Conservation (phyloP, 2,797 vertebrate species). For the Xerus rutilus region DNA sequence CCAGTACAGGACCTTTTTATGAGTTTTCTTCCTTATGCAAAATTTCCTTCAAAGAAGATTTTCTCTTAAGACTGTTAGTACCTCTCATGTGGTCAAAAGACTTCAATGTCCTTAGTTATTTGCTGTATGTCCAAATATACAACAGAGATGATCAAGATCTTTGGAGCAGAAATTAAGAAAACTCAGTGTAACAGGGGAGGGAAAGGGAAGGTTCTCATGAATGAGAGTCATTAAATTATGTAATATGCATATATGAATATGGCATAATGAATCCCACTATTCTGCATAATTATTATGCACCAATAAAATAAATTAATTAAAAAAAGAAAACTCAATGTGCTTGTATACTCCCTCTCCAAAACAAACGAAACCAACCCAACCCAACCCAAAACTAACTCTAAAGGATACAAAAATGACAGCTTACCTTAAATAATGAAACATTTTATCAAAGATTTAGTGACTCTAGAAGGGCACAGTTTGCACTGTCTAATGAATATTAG, state of each 20-base stretch:
- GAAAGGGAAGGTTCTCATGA: too few relatives aligned
- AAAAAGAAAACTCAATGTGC: not conserved
- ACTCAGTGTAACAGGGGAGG: not conserved
- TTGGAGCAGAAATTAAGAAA: conserved; percentile 35
- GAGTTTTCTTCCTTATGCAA: not conserved
- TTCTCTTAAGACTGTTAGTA: not conserved
- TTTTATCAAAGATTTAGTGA: conserved; percentile 31
- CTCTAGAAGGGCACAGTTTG: not conserved
- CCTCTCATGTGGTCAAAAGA: not conserved
- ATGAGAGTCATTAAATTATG: too few relatives aligned
- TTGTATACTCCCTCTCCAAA: not conserved
- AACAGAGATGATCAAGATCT: not conserved
- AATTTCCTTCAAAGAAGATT: not conserved
- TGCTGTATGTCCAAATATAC: not conserved
- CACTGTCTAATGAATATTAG: not conserved
- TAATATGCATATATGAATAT: too few relatives aligned
- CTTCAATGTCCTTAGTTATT: not conserved
- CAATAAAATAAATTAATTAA: not conserved
- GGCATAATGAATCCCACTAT: too few relatives aligned
- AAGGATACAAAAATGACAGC: not conserved
- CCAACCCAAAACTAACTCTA: not conserved
- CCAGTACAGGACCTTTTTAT: not conserved
- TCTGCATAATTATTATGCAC: too few relatives aligned
- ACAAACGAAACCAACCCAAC: not conserved
- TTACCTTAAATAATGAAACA: not conserved